Evolutionary conservation across 2,797 vertebrate genomes (phyloP), one percentile per base, ranked within the genome.

Genomic region (Salmo trutta): DNA sequence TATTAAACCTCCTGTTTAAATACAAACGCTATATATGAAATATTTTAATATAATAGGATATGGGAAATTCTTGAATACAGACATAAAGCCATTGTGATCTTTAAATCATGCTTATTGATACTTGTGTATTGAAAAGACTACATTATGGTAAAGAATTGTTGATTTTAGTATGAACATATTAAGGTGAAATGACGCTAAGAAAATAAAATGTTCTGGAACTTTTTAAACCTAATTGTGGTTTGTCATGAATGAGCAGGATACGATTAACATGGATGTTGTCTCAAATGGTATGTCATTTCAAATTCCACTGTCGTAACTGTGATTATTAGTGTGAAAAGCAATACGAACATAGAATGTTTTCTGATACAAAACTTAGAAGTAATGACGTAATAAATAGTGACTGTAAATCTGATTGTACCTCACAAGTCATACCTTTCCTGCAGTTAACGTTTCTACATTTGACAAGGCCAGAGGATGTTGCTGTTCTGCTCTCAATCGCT

Each of bases 41-140:
- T 93, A 93, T 95, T 95, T 94, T 93, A 94, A 94, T 94, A 94
- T 92, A 94, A 94, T 93, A 92, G 91, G 88, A 92, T 91, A 90
- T 87, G 89, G 87, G 88, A 89, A 91, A 90, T 91, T 91, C 90
- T 93, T 93, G 91, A 93, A 91, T 89, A 90, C 84, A 83, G 85
- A 90, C 87, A 83, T 91, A 92, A 47, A 93, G 92, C 91, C 92
- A 93, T 93, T 93, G 89, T 93, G 89, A 93, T 90, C 90, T 93
- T 93, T 93, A 91, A 93, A 85, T 90, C 88, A 86, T 93, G 82
- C 88, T 91, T 93, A 91, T 90, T 94, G 90, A 92, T 92, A 93
- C 90, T 86, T 94, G 91, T 94, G 90, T 91, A 93, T 92, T 93
- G 88, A 91, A 91, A 88, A 91, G 81, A 89, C 82, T 91, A 85